These are phyloP conservation scores for Diprion similis DNA, from an alignment of 1,140 invertebrate species.

Conservation along the genomic window DNA sequence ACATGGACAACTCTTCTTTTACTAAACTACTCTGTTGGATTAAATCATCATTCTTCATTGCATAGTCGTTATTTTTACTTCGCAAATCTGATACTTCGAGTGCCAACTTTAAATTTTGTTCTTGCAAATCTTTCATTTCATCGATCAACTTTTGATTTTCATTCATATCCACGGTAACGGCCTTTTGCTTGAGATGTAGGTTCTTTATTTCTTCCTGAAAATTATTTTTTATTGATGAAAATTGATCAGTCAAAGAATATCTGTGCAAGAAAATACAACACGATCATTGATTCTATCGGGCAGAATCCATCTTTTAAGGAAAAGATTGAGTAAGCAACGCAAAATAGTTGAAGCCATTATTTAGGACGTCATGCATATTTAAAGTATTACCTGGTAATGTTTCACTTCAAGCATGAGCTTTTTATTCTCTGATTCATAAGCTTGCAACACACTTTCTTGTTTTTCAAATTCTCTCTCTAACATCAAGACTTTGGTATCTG, in stretches of 20 bases:
- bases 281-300: too few species aligned
- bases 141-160: constrained; percentile 45
- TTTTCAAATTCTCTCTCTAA: constrained; percentile 53
- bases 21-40: constrained; percentile 50
- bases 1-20: constrained; percentile 57
- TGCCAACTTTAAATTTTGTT: constrained; percentile 49
- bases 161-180: constrained; percentile 27
- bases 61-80: constrained; percentile 47
- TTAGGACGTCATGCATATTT: neutral
- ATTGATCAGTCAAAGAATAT: neutral
- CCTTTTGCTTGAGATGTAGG: constrained; percentile 37
- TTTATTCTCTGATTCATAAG: constrained; percentile 55
- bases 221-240: neutral
- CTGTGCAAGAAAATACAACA: neutral
- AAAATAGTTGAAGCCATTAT: too few species aligned
- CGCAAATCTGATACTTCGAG: constrained; percentile 48
- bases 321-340: too few species aligned
- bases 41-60: constrained; percentile 51
- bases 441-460: constrained; percentile 49
- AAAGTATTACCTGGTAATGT: constrained; percentile 15
- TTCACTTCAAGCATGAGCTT: constrained; percentile 50
- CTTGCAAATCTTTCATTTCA: constrained; percentile 51
- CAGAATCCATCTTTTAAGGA: too few species aligned
- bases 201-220: constrained; percentile 49
- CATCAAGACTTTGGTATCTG: constrained; percentile 38